Conservation (phyloP, 1,140 invertebrate genomes). For the Drosophila ercepeae region DNA sequence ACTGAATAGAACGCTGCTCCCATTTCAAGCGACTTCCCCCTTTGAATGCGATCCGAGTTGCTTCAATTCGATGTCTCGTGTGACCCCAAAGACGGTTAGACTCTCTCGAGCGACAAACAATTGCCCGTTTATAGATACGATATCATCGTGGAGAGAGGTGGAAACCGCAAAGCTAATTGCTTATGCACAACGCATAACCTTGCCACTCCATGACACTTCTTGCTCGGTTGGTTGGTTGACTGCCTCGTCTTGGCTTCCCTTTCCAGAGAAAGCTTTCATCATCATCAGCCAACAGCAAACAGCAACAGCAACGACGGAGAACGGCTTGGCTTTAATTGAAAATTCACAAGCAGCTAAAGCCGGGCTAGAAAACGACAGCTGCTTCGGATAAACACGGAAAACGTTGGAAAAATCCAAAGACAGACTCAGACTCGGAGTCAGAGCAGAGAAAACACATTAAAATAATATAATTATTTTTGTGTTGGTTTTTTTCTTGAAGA, state of each 20-base stretch:
- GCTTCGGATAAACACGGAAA: slow-evolving; percentile 53
- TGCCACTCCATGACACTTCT: slow-evolving; percentile 74
- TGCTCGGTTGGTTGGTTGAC: too few relatives aligned
- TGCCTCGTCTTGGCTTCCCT: slow-evolving; percentile 14
- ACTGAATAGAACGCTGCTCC: slow-evolving; percentile 2
- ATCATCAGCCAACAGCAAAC: slow-evolving; percentile 17
- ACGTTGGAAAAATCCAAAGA: slow-evolving; percentile 31
- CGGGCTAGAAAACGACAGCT: slow-evolving; percentile 71
- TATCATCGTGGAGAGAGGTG: slow-evolving; percentile 26
- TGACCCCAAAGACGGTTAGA: slow-evolving; percentile 39
- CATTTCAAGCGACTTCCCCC: slow-evolving; percentile 9
- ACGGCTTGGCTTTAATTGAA: slow-evolving; percentile 73
- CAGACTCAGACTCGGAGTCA: slow-evolving; percentile 1
- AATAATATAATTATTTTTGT: slow-evolving; percentile 71
- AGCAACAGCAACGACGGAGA: slow-evolving; percentile 11
- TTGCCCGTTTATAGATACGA: slow-evolving; percentile 10
- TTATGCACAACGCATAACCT: slow-evolving; percentile 79
- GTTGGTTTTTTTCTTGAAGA: too few relatives aligned
- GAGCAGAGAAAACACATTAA: slow-evolving; percentile 64
- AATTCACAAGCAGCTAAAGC: slow-evolving; percentile 75
- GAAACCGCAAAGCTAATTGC: slow-evolving; percentile 74
- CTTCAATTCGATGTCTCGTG: slow-evolving; percentile 33
- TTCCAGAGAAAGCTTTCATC: slow-evolving; percentile 53
- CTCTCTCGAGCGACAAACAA: background rate
- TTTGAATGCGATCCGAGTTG: slow-evolving; percentile 16